A percentile compares a stretch with the other conserved stretches of the same genome.
Evolutionary conservation across 2,888 invertebrate genomes (phyloP).

Genomic region (Blastobasis adustella): DNA sequence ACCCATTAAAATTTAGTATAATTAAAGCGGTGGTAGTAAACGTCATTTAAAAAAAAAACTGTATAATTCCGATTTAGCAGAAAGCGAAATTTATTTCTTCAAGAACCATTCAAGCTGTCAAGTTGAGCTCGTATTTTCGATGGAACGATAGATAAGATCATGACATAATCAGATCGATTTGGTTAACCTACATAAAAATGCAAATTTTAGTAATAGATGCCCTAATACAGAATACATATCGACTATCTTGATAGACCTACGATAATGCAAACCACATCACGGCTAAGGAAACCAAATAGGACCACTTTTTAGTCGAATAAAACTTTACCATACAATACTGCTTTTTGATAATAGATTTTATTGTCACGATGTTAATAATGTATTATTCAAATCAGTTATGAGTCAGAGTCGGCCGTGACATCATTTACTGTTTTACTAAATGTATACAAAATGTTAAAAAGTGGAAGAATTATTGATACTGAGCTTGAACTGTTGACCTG

Average conservation of each 20-base stretch:
- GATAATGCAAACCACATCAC: constrained; percentile 20
- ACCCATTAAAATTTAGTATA: no score
- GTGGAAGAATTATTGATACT: constrained; percentile 61
- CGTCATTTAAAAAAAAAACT: no score
- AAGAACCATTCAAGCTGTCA: no score
- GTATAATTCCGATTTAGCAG: no score
- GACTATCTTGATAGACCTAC: neutral
- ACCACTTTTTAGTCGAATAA: constrained; percentile 11
- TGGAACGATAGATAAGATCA: no score
- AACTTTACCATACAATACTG: constrained; percentile 13
- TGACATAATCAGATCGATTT: neutral
- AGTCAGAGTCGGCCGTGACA: constrained; percentile 57
- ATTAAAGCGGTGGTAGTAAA: no score
- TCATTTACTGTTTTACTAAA: constrained; percentile 64
- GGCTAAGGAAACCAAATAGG: constrained; percentile 22
- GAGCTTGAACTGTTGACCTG: constrained; percentile 66
- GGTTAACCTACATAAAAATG: constrained; percentile 3
- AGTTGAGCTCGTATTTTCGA: no score
- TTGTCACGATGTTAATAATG: constrained; percentile 32
- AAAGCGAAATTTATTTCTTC: no score
- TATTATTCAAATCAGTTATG: constrained; percentile 48
- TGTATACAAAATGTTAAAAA: constrained; percentile 55
- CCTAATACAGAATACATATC: constrained; percentile 4
- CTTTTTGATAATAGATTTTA: constrained; percentile 33
- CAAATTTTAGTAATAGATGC: neutral